A percentile compares a stretch with the other conserved stretches of the same genome.
These are phyloP conservation scores for Tychaedon coryphoeus DNA, from an alignment of 2,113 vertebrate species.

Conservation along the genomic window DNA sequence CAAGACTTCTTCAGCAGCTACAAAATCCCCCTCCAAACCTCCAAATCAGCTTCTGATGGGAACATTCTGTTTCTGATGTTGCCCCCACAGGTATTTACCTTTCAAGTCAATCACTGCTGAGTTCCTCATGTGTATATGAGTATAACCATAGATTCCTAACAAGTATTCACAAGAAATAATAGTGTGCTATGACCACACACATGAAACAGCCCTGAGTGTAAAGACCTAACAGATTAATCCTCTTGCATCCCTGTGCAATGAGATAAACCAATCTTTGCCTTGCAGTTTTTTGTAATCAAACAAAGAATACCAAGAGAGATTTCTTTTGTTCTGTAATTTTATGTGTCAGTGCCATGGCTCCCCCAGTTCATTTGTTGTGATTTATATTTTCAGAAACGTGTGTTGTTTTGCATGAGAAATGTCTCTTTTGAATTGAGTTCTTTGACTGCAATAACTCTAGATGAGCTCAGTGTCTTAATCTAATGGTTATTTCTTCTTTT, in stretches of 20 bases:
- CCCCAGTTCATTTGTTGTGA: not conserved
- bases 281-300: conserved; percentile 17
- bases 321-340: not conserved
- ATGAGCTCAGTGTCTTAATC: not conserved
- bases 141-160: not conserved
- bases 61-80: not conserved
- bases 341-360: not conserved
- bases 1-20: not conserved
- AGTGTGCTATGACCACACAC: not conserved
- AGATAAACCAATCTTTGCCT: conserved; percentile 11
- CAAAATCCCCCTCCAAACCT: not conserved
- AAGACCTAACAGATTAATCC: not conserved
- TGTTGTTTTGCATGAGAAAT: not conserved
- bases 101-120: not conserved
- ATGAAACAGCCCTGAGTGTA: not conserved
- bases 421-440: not conserved
- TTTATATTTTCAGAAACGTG: not conserved
- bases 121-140: not conserved
- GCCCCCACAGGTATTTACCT: not conserved
- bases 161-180: not conserved
- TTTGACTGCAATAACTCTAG: not conserved
- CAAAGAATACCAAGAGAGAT: not conserved
- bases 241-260: not conserved
- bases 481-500: not conserved
- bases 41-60: not conserved